Percentiles rank a stretch among this genome's conserved stretches.
Evolutionary conservation across 2,797 vertebrate species (phyloP).

Genomic region (Gymnoscopelus braueri): DNA sequence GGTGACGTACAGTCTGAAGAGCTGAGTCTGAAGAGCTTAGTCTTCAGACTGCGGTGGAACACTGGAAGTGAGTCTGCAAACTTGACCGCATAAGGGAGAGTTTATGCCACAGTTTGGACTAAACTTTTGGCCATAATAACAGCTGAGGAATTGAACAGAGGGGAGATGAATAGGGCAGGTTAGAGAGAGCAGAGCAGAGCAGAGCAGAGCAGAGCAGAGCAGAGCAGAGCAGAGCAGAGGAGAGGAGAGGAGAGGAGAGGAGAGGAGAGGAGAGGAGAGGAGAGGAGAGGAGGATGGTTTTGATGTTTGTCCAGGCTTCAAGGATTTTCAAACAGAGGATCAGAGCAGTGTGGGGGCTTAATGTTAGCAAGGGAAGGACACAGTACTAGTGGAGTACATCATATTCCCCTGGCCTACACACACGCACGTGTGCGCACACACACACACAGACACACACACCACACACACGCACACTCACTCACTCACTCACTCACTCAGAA

Average conservation of each 20-base stretch:
- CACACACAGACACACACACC: background rate
- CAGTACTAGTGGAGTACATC: slow-evolving; percentile 47
- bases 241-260: slow-evolving; percentile 10
- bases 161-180: background rate
- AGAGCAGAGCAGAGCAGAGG: background rate
- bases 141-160: slow-evolving; percentile 11
- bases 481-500: background rate
- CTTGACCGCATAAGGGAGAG: too few relatives aligned
- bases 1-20: background rate
- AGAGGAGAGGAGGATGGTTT: slow-evolving; percentile 2
- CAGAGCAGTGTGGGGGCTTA: slow-evolving; percentile 53
- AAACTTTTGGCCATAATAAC: too few relatives aligned
- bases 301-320: slow-evolving; percentile 64
- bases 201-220: slow-evolving; percentile 11
- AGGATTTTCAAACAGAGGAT: slow-evolving; percentile 56
- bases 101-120: too few relatives aligned
- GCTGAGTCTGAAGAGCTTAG: background rate
- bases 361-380: slow-evolving; percentile 51
- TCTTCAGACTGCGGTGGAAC: too few relatives aligned
- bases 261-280: background rate
- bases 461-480: slow-evolving; percentile 6
- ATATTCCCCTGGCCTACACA: slow-evolving; percentile 52
- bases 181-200: slow-evolving; percentile 9
- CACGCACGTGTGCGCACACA: too few relatives aligned
- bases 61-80: too few relatives aligned